These are phyloP conservation scores for Campoplex capitator DNA, from an alignment of 2,888 invertebrate species.

Conservation along the genomic window DNA sequence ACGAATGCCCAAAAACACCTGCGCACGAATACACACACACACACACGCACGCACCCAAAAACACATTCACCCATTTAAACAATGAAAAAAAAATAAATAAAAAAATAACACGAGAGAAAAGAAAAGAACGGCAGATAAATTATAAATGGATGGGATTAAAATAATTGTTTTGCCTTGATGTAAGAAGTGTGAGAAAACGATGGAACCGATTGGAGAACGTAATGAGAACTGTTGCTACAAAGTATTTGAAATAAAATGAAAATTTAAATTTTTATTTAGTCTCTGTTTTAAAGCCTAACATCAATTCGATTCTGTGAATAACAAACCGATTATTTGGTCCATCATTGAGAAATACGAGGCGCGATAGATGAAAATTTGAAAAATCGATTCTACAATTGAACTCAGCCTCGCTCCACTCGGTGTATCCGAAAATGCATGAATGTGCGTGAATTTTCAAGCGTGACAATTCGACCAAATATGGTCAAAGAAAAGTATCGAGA, in stretches of 20 bases:
- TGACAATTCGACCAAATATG: conserved; percentile 32
- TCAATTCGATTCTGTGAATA: conserved; percentile 29
- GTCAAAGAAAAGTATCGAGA: conserved; percentile 21
- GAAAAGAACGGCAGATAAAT: conserved; percentile 9
- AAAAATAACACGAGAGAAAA: neutral
- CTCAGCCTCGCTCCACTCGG: conserved; percentile 64
- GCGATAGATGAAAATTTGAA: conserved; percentile 3
- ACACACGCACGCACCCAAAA: conserved; percentile 26
- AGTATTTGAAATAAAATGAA: conserved; percentile 20
- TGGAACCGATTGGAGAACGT: conserved; percentile 57
- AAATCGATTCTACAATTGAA: conserved; percentile 33
- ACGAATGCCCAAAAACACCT: conserved; percentile 23
- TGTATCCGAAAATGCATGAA: conserved; percentile 56
- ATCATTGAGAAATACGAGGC: neutral
- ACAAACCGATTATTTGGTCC: conserved; percentile 4
- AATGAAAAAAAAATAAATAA: too few species aligned
- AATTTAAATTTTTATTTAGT: conserved; percentile 3
- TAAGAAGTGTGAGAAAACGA: conserved; percentile 39
- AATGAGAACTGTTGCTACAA: conserved; percentile 22
- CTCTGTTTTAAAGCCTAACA: conserved; percentile 26
- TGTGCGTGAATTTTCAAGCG: conserved; percentile 39
- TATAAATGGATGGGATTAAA: neutral
- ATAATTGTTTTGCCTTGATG: conserved; percentile 43
- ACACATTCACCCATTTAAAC: neutral
- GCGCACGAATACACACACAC: neutral